A percentile compares a stretch with the other conserved stretches of the same genome.
Conservation (phyloP, 2,888 invertebrate genomes). For the Phortica okadai region DNA sequence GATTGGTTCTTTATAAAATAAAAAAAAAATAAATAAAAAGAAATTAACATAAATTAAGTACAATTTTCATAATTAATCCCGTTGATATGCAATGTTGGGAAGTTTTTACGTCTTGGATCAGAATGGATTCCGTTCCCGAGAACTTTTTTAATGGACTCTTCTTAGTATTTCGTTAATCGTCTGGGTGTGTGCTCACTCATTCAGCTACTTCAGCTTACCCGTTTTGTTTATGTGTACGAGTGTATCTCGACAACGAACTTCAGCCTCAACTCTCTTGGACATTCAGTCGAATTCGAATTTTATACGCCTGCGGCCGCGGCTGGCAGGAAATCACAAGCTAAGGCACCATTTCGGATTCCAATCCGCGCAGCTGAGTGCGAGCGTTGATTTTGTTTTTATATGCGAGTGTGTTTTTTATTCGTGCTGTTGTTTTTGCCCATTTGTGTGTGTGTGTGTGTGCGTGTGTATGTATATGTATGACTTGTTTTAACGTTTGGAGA, state of each 20-base stretch:
- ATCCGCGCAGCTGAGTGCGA: conserved; percentile 48
- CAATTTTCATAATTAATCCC: conserved; percentile 23
- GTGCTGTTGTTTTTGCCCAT: conserved; percentile 46
- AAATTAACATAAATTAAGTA: too few species aligned
- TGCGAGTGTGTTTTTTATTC: conserved; percentile 4
- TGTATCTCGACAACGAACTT: conserved; percentile 32
- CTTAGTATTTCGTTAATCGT: neutral
- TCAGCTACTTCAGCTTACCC: neutral
- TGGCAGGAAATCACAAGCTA: conserved; percentile 56
- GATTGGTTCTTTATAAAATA: too few species aligned
- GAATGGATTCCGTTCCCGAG: conserved; percentile 24
- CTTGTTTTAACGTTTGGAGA: conserved; percentile 1
- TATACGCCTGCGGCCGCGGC: conserved; percentile 34
- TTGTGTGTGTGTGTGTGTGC: neutral
- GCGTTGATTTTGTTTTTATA: conserved; percentile 64
- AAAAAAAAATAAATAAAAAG: neutral
- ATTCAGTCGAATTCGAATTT: conserved; percentile 44
- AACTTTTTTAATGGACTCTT: conserved; percentile 29
- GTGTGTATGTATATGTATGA: conserved; percentile 2
- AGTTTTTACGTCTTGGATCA: neutral
- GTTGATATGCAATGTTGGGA: neutral
- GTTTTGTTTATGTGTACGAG: neutral
- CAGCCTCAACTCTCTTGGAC: conserved; percentile 7
- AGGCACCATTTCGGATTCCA: conserved; percentile 10
- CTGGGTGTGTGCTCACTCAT: neutral